Conservation (phyloP, 2,888 invertebrate genomes). For the Germaria angustata region DNA sequence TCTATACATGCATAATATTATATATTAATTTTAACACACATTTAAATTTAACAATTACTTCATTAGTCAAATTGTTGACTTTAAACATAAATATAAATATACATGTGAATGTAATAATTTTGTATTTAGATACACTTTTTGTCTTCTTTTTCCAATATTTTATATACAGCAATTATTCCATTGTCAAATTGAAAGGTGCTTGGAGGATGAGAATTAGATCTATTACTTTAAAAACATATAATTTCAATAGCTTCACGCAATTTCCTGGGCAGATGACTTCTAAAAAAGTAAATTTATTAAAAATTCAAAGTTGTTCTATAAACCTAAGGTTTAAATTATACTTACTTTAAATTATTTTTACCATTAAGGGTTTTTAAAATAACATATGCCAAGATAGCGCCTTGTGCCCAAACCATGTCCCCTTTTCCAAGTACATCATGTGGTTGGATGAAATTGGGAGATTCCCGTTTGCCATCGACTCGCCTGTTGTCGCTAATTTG, state of each 20-base stretch:
- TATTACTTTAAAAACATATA: slow-evolving; percentile 60
- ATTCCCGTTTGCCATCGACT: too few species aligned
- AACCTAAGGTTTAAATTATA: not conserved
- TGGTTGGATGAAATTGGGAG: not conserved
- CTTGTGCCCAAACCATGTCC: slow-evolving; percentile 66
- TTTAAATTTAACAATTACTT: too few species aligned
- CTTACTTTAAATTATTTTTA: slow-evolving; percentile 68
- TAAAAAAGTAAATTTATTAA: slow-evolving; percentile 39
- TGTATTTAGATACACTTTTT: slow-evolving; percentile 64
- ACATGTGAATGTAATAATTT: slow-evolving; percentile 16
- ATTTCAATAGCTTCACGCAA: slow-evolving; percentile 33
- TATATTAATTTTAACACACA: too few species aligned
- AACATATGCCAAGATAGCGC: slow-evolving; percentile 65
- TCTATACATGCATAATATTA: too few species aligned
- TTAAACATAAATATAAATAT: not conserved
- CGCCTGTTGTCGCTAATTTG: not conserved
- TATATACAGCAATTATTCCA: slow-evolving; percentile 49
- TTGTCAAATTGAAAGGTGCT: slow-evolving; percentile 3
- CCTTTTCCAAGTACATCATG: too few species aligned
- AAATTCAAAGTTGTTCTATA: not conserved
- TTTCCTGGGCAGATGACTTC: slow-evolving; percentile 48
- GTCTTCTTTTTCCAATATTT: not conserved
- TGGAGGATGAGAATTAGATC: too few species aligned
- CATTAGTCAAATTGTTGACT: too few species aligned
- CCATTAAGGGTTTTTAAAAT: slow-evolving; percentile 66